Base-by-base conservation (phyloP, 2,888 invertebrate species). In the Acrobasis consociella region DNA sequence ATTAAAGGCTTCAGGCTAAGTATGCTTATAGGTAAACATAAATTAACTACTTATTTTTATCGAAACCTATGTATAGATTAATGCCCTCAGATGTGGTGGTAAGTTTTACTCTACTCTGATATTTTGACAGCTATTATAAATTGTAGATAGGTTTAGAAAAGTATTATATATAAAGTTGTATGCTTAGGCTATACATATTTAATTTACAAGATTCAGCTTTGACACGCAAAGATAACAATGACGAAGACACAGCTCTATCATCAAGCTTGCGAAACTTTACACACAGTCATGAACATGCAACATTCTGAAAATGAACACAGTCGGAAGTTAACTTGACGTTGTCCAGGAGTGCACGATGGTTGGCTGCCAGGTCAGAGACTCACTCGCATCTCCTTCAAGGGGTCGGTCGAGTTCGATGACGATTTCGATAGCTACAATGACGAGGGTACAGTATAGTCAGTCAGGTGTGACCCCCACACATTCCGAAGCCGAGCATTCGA, bases 291-390 rank as follows among this genome's bases (percentile, higher is more conserved):
- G 73, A 68, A 76, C 71, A 79, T 71, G 69, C 73, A 63, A 68
- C 62, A 65, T 76, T 73, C 70, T 42, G 71, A 71, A 31, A 70
- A 62, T 62, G 71, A 74, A 83, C 80, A 81, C 79, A 80, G 72
- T 83, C 78, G 76, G 81, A 82, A 84, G 81, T 81, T 86, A 86
- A 85, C 73, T 81, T 86, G 75, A 83, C 82, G 72, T 88, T 90
- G 82, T 90, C 77, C 86, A 93, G 92, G 91, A 80, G 86, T 83
- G 81, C 85, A 87, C 78, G 90, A 87, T 76, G 91, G 91, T 81
- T 92, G 93, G 93, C 89, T 92, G 81, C 93, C 92, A 66, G 93
- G 93, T 80, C 93, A 92, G 82, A 88, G 93, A 81, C 85, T 93
- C 77, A 88, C 91, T 83, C 91, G 85, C 85, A 90, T 92, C 79